Base-by-base conservation (phyloP, 2,888 invertebrate genomes). In the Chrysomela aeneicollis region DNA sequence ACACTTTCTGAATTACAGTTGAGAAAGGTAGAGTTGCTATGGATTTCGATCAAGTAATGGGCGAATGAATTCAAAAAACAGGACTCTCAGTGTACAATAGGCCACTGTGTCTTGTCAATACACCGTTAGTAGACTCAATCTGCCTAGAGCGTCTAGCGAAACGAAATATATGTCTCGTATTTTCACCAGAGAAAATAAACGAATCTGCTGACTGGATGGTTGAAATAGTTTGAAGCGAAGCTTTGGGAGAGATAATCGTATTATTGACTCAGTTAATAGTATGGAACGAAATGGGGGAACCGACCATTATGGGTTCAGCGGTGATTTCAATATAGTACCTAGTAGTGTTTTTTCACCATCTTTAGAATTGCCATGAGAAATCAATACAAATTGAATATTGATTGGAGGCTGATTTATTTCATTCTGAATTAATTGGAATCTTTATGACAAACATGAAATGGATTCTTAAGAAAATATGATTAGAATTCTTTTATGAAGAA, bases 121-220 rank as follows among this genome's bases (percentile, higher is more conserved):
- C 42, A 15, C 42, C 42, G 42, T 42, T 42, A 42, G 15, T 42
- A 10, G 12, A 12, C 35, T 15, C 12, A 12, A 51, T 1, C 19
- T 22, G 42, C 32, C 18, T 26, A 17, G 19, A 57, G 57, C 57
- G 12, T 15, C 57, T 46, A 46, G 46, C 46, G 46, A 32, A 46
- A 22, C 46, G 46, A 57, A 46, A 21, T 46, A 57, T n/a, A n/a
- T 30, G 22, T 21, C 21, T 17, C 26, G 37, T 42, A 42, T 55
- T 57, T 57, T 57, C 55, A 35, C 15, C 9, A 22, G 6, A 46
- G 26, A 22, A 57, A 57, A 47, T 57, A 57, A 46, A 46, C 37
- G 47, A 8, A 26, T n/a, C 19, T 37, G 17, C 46, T 46, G 26
- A 47, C 30, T 42, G 42, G 15, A n/a, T 35, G 32, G 10, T 42